Conservation (phyloP, 2,113 vertebrate species). For the Microcebus griseorufus region DNA sequence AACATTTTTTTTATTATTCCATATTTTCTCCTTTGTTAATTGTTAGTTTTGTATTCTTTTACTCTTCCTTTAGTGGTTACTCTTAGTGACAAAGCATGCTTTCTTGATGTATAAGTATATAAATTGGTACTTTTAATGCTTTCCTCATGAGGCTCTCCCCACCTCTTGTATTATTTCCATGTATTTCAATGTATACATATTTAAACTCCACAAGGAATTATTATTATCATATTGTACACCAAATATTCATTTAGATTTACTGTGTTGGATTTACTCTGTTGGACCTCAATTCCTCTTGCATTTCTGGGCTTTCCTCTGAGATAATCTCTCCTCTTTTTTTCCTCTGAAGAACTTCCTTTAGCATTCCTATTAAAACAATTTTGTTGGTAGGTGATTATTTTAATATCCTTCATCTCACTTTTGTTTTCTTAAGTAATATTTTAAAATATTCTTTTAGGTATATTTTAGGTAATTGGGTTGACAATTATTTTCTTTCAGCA, state of each 20-base stretch:
- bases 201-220: not conserved
- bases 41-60: not conserved
- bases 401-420: not conserved
- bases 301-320: not conserved
- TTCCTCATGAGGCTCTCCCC: not conserved
- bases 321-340: not conserved
- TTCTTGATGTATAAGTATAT: not conserved
- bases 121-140: not conserved
- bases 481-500: not conserved
- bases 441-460: not conserved
- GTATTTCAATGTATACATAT: not conserved
- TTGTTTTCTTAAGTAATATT: not conserved
- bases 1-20: not conserved
- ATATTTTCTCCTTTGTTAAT: not conserved
- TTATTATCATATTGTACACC: not conserved
- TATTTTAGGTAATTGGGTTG: not conserved
- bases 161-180: not conserved
- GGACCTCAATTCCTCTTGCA: not conserved
- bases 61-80: not conserved
- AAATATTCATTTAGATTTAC: not conserved
- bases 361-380: not conserved
- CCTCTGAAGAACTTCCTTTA: not conserved
- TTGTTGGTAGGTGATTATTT: not conserved
- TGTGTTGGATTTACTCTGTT: not conserved
- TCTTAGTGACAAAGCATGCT: not conserved